A percentile compares a stretch with the other conserved stretches of the same genome.
Evolutionary conservation across 2,113 vertebrate species (phyloP).

Genomic region (Buteo buteo): DNA sequence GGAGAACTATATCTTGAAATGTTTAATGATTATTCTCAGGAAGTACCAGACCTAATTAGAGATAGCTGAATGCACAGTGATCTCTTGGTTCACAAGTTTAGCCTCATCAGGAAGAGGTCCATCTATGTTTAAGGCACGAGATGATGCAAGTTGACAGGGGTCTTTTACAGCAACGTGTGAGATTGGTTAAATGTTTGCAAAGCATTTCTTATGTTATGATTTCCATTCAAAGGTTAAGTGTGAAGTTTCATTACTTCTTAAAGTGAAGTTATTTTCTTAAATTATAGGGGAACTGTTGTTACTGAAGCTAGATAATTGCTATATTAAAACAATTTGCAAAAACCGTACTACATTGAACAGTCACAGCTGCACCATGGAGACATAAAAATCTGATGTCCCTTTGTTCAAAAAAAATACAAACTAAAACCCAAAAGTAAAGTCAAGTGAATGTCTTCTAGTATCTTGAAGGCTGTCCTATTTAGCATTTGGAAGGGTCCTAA

Average conservation of each 20-base stretch:
- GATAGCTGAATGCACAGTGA: neutral
- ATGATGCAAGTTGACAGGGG: neutral
- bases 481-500: neutral
- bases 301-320: slow-evolving; percentile 1
- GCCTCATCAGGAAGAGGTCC: neutral
- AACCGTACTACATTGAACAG: neutral
- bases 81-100: neutral
- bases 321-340: neutral
- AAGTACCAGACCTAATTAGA: neutral
- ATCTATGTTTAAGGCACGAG: neutral
- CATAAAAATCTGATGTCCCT: neutral
- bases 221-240: neutral
- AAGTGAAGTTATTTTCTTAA: neutral
- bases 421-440: neutral
- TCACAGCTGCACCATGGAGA: neutral
- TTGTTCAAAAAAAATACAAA: neutral
- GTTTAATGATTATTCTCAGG: neutral
- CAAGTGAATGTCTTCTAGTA: neutral
- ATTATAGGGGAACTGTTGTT: neutral
- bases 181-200: neutral
- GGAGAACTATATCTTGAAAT: neutral
- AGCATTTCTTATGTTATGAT: neutral
- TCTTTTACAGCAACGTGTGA: neutral
- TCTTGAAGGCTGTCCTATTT: neutral
- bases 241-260: neutral